Evolutionary conservation across 2,797 vertebrate genomes (phyloP).

Genomic region (Mormyrus proboscirostris): DNA sequence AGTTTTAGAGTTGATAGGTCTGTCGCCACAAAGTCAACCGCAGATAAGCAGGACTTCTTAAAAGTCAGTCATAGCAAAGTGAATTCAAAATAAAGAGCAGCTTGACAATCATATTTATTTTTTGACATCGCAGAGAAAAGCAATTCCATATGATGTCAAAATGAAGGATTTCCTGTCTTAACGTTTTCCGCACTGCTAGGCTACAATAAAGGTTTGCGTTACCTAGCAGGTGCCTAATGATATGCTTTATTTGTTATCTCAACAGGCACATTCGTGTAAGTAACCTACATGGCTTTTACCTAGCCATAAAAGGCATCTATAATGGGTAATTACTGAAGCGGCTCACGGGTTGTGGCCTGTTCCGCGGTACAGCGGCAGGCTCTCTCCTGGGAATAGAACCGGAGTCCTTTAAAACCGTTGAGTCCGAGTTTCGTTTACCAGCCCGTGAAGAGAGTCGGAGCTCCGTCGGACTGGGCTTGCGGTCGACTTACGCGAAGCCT

Average conservation of each 20-base stretch:
- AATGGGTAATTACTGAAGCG: slow-evolving; percentile 6
- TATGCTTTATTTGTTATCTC: background rate
- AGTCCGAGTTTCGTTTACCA: background rate
- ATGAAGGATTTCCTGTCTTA: background rate
- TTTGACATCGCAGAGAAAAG: background rate
- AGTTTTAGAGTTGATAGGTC: background rate
- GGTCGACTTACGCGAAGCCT: background rate
- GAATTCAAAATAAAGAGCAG: background rate
- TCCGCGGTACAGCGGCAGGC: background rate
- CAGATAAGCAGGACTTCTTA: background rate
- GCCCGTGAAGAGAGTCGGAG: background rate
- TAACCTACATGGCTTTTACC: background rate
- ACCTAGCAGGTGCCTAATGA: background rate
- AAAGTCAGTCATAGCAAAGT: background rate
- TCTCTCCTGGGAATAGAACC: background rate
- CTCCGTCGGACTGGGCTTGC: background rate
- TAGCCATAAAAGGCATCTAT: background rate
- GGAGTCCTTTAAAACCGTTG: background rate
- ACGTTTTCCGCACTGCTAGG: background rate
- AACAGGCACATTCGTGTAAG: background rate
- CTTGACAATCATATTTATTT: background rate
- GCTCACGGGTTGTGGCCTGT: background rate
- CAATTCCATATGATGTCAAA: background rate
- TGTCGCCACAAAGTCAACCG: background rate
- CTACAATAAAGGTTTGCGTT: background rate